Evolutionary conservation across 2,888 invertebrate species (phyloP).

Genomic region (Cabera pusaria): DNA sequence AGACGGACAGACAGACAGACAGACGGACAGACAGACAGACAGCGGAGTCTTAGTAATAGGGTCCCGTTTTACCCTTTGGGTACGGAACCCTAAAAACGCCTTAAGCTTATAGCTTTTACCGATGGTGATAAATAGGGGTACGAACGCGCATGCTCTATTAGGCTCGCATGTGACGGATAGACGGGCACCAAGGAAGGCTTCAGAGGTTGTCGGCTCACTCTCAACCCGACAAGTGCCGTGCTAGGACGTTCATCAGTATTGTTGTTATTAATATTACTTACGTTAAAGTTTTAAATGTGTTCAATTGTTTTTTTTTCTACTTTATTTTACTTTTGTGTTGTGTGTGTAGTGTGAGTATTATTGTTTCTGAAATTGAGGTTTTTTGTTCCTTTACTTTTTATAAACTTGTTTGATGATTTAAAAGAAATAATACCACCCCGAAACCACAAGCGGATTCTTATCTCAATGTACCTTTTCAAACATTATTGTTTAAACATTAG

Average conservation of each 20-base stretch:
- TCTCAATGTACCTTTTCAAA: no score
- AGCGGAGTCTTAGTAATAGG: no score
- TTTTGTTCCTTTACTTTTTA: no score
- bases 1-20: no score
- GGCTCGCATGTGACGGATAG: conserved; percentile 19
- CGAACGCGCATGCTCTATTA: conserved; percentile 7
- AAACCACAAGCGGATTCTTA: no score
- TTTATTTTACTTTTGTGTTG: conserved; percentile 1
- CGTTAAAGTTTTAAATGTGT: no score
- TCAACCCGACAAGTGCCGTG: conserved; percentile 52
- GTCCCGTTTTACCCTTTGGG: no score
- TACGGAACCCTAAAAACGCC: no score
- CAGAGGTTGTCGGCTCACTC: conserved; percentile 64
- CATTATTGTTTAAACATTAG: no score
- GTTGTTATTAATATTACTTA: neutral
- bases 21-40: no score
- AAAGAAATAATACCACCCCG: no score
- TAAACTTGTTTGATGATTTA: no score
- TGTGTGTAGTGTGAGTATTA: conserved; percentile 15
- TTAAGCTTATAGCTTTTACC: conserved; percentile 5
- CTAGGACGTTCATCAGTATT: conserved; percentile 43
- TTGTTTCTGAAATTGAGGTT: neutral
- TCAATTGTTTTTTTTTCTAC: neutral
- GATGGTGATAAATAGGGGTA: conserved; percentile 9
- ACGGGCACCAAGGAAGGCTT: conserved; percentile 47